Evolutionary conservation across 2,113 vertebrate genomes (phyloP), one percentile per base, ranked within the genome.

Genomic region (Paradoxurus hermaphroditus): DNA sequence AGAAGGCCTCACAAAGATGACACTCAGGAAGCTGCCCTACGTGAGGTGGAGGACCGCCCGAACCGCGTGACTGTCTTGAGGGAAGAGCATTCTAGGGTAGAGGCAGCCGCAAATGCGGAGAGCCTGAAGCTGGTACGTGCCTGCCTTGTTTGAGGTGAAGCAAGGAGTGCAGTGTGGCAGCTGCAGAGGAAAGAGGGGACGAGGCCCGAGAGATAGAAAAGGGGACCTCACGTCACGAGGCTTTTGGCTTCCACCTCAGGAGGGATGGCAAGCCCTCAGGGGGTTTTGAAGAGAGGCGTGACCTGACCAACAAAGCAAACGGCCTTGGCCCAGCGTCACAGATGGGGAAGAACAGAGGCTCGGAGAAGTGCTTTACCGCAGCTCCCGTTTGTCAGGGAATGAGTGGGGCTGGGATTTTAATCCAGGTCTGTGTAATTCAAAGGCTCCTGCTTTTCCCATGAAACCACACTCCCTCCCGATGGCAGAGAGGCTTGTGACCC

Each of bases 331-430:
- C 5, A 67, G 3, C 86, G 94, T 88, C 31, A 36, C 14, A 62
- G 36, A 72, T 72, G 34, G 75, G 73, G 65, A 91, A 68, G 65
- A 91, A 68, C 59, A 44, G 19, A 77, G 36, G 10, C 46, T 88
- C 53, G 72, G 81, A 92, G 59, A 94, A 85, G 39, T 95, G 31
- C 67, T 63, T 94, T 94, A 68, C 63, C n/a, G 78, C 15, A 83
- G 67, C 92, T 83, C 62, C 34, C 34, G 89, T 46, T 89, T 86
- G 41, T n/a, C 79, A 72, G 41, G 0, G 0, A 93, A 86, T 81
- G 53, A 41, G 23, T 84, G 5, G 59, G 7, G 81, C 25, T 78
- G 8, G 39, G 70, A 65, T 95, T 92, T 97, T 90, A 77, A 63
- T 86, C 36, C 12, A 73, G 11, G 19, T 72, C 82, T 85, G 2